These are phyloP conservation scores for Sarcophaga subvicina DNA, from an alignment of 2,888 invertebrate genomes.

Conservation along the genomic window DNA sequence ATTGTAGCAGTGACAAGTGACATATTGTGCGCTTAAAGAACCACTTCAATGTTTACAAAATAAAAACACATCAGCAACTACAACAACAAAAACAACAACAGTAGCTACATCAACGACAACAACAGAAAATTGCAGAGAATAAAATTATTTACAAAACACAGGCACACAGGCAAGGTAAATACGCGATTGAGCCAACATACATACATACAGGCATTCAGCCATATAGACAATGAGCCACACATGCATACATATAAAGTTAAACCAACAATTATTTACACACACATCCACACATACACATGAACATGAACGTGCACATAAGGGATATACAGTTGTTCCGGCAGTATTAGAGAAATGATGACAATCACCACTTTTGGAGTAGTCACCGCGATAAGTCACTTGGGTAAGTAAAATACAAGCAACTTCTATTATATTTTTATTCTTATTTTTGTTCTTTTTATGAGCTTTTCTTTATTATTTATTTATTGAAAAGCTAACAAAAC, in stretches of 20 bases:
- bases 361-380: not conserved
- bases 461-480: no score
- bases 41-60: slow-evolving; percentile 18
- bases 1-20: slow-evolving; percentile 25
- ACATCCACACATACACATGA: not conserved
- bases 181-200: no score
- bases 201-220: no score
- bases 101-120: not conserved
- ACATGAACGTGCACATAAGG: not conserved
- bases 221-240: no score
- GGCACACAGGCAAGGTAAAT: not conserved
- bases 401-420: no score
- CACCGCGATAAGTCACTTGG: not conserved
- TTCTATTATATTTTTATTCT: no score
- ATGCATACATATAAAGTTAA: no score
- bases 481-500: no score
- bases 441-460: no score
- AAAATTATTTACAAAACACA: not conserved
- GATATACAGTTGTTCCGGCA: not conserved
- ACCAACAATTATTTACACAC: not conserved
- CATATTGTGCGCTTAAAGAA: slow-evolving; percentile 34
- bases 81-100: not conserved
- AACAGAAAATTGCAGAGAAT: not conserved
- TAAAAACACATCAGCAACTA: not conserved
- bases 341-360: not conserved